Evolutionary conservation across 2,113 vertebrate genomes (phyloP).

Genomic region (Naja naja): DNA sequence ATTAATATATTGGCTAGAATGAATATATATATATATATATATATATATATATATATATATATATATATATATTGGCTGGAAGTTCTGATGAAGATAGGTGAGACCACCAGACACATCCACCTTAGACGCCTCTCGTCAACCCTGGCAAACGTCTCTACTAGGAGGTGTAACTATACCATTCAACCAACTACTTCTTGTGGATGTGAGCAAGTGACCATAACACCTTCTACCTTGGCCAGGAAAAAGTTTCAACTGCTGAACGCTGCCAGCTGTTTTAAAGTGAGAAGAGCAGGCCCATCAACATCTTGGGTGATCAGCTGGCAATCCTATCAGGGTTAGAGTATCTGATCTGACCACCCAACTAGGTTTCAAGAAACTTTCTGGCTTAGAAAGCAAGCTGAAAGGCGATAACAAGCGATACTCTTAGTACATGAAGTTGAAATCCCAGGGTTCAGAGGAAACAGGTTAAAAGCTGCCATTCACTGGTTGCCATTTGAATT

Average conservation of each 20-base stretch:
- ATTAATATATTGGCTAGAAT: background rate
- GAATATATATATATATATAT: no score
- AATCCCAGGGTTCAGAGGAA: background rate
- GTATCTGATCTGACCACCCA: no score
- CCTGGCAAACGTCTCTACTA: background rate
- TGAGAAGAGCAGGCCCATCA: background rate
- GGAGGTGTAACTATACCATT: background rate
- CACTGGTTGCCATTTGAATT: background rate
- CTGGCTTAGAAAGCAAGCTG: background rate
- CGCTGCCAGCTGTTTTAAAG: background rate
- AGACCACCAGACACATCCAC: background rate
- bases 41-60: no score
- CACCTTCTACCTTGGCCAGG: background rate
- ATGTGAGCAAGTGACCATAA: no score
- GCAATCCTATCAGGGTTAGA: background rate
- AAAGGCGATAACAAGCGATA: background rate
- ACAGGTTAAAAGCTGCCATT: background rate
- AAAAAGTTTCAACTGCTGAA: background rate
- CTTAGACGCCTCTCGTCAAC: background rate
- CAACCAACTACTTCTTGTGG: background rate
- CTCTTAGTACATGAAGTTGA: background rate
- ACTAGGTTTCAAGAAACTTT: background rate
- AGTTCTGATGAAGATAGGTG: background rate
- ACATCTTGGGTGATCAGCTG: background rate
- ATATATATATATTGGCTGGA: background rate